Evolutionary conservation across 2,888 invertebrate genomes (phyloP), one percentile per base, ranked within the genome.

Genomic region (Eupsilia transversa): DNA sequence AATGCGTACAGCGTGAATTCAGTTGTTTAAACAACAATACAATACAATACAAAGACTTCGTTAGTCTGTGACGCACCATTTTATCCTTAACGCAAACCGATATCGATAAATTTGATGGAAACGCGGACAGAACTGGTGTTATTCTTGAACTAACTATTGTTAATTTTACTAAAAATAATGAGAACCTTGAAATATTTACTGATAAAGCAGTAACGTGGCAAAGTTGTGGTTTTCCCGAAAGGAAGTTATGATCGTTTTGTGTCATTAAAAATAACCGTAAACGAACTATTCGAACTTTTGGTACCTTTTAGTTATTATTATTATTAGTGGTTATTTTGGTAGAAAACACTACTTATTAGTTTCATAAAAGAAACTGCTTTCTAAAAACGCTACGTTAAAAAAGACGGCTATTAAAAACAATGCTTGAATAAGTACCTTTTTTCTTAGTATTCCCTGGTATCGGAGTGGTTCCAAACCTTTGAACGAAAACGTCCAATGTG

Each of bases 11-110:
- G 52, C 49, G 63, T 67, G 41, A 49, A 35, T 72, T 60, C 91
- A 90, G 83, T 85, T 92, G 92, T 84, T 70, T 69, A 88, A 91
- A 92, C 79, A 89, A 84, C 73, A 87, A 81, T 54, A 82, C n/a
- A 87, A 81, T 54, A 82, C n/a, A 67, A 63, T 63, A 91, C 88
- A 90, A 91, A 90, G 79, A 72, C 79, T 85, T 91, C 85, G 86
- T 91, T 90, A 89, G 79, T 67, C 72, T 69, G 72, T 86, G 88
- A 86, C 86, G 85, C 79, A 81, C 77, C 33, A 78, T 76, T 79
- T 14, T 74, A 66, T 74, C 74, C 71, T 74, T 68, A 86, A 74
- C 61, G 35, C 14, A 69, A 52, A 72, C 64, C 68, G 49, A 77
- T 72, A 77, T 61, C 70, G 30, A 72, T 77, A 57, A 69, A 59